Conservation (phyloP, 2,113 vertebrate species). For the Solea senegalensis region DNA sequence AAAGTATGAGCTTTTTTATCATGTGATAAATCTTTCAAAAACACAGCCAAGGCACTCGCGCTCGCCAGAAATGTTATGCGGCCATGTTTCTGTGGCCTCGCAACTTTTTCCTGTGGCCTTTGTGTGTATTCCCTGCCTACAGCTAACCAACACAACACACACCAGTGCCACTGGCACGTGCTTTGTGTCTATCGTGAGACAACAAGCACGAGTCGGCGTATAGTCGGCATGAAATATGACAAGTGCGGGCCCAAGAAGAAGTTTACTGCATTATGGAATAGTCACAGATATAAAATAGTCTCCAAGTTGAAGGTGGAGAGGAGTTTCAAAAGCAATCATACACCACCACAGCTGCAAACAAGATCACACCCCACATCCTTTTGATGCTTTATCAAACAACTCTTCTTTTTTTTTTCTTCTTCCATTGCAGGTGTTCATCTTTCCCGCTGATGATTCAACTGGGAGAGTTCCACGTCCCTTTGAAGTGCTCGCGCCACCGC, state of each 20-base stretch:
- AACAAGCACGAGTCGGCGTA: not conserved
- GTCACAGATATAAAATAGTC: not conserved
- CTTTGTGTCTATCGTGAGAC: slow-evolving; percentile 24
- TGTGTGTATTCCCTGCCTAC: not conserved
- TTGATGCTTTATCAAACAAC: slow-evolving; percentile 20
- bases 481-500: slow-evolving; percentile 2
- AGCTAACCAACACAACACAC: slow-evolving; percentile 23
- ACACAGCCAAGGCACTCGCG: slow-evolving; percentile 46
- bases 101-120: slow-evolving; percentile 16
- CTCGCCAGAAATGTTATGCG: slow-evolving; percentile 41
- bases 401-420: not conserved
- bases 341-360: not conserved
- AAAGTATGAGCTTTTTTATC: slow-evolving; percentile 51
- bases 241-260: not conserved
- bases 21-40: slow-evolving; percentile 61
- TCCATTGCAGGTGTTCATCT: not conserved
- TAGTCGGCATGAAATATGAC: slow-evolving; percentile 12
- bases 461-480: slow-evolving; percentile 2
- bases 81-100: slow-evolving; percentile 37
- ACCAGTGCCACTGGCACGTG: slow-evolving; percentile 19
- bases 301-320: not conserved
- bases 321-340: not conserved
- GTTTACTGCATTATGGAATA: slow-evolving; percentile 3
- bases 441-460: slow-evolving; percentile 8
- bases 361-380: not conserved